A percentile compares a stretch with the other conserved stretches of the same genome.
These are phyloP conservation scores for Stegastes partitus DNA, from an alignment of 2,113 vertebrate species.

Conservation along the genomic window DNA sequence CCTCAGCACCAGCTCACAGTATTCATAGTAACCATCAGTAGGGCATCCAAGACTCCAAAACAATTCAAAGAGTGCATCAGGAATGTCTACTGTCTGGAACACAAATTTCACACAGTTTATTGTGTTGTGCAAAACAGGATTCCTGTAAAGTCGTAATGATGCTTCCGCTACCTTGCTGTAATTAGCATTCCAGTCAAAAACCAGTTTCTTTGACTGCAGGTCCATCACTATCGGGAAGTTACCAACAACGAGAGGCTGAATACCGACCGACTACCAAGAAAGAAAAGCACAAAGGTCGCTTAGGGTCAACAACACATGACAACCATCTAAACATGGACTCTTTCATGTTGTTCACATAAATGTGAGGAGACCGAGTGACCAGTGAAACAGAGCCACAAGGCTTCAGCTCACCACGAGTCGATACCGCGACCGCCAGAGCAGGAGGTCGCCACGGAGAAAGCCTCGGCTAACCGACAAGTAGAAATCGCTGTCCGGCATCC, in stretches of 20 bases:
- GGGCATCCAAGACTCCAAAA: rapidly evolving
- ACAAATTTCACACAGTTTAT: too few species aligned
- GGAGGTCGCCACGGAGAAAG: neutral
- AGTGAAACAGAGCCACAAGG: too few species aligned
- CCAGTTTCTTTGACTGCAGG: slow-evolving; percentile 53
- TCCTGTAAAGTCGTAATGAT: neutral
- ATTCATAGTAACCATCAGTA: too few species aligned
- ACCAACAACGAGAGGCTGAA: slow-evolving; percentile 51
- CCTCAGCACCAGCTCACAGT: slow-evolving; percentile 24
- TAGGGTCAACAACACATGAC: neutral
- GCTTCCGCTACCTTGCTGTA: neutral
- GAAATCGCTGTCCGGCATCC: slow-evolving; percentile 44
- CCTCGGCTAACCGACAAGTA: neutral
- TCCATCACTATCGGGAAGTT: slow-evolving; percentile 71
- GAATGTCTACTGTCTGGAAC: too few species aligned
- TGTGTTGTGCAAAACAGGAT: too few species aligned
- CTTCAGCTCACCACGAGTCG: too few species aligned
- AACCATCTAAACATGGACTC: neutral
- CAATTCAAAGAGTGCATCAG: too few species aligned
- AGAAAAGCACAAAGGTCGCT: neutral
- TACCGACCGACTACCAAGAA: neutral
- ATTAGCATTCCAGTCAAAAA: neutral
- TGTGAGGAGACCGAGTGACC: rapidly evolving
- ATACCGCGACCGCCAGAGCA: neutral
- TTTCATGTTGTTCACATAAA: neutral